These are phyloP conservation scores for Cinara cedri DNA, from an alignment of 2,888 invertebrate genomes.

Conservation along the genomic window DNA sequence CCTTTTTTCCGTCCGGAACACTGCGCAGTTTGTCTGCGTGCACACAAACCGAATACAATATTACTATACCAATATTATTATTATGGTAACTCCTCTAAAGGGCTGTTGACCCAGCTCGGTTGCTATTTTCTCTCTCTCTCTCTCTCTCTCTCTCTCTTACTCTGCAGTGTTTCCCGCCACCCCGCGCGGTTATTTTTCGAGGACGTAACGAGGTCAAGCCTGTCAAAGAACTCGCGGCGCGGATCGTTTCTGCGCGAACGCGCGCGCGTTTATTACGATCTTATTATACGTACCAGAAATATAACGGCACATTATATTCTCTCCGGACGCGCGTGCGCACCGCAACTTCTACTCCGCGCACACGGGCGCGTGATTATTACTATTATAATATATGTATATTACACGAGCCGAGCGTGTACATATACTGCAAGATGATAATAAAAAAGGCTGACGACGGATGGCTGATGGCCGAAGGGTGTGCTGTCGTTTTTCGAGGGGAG, in stretches of 20 bases:
- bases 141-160: not conserved
- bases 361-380: no score
- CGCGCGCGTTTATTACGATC: not conserved
- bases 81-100: constrained; percentile 24
- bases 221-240: constrained; percentile 36
- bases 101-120: constrained; percentile 51
- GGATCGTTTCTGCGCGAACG: not conserved
- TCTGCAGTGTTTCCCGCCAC: not conserved
- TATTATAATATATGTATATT: no score
- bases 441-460: no score
- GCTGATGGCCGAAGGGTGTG: no score
- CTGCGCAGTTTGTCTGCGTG: no score
- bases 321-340: not conserved
- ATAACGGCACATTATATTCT: constrained; percentile 39
- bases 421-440: no score
- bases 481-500: no score
- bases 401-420: no score
- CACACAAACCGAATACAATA: no score
- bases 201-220: constrained; percentile 52
- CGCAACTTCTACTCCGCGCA: no score
- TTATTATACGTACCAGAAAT: not conserved
- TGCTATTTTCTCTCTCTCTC: constrained; percentile 2
- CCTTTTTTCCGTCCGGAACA: no score
- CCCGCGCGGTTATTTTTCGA: constrained; percentile 12
- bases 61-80: not conserved